Base-by-base conservation (phyloP, 2,113 vertebrate species). In the Calyptomena viridis region DNA sequence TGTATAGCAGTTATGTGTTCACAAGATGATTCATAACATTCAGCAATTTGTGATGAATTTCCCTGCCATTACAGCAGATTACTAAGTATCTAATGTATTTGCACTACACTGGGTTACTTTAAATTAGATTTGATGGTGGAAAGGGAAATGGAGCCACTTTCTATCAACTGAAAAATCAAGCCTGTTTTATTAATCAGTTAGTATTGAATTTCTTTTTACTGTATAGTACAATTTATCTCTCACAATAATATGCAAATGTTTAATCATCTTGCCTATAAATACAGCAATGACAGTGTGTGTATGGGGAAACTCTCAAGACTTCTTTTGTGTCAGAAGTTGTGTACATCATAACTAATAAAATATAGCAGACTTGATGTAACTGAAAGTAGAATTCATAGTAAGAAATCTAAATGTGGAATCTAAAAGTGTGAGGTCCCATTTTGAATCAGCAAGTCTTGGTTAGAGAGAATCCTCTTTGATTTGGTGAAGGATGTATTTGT, bases 41-140 rank as follows among this genome's bases (percentile, higher is more conserved):
- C 88, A 95, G 89, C 93, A 83, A 95, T 91, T 94, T 95, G 75
- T 80, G 79, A 94, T 92, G 93, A 81, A 62, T 91, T 93, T 93
- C 89, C 79, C 84, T 89, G 86, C 77, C 75, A 75, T 92, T 97
- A 88, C 63, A 94, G 77, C 52, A 91, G 93, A 92, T 85, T 95
- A 90, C 60, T 33, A 52, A 92, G 75, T 77, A 91, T 94, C 83
- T 90, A 40, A 59, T 86, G 77, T 90, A 76, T 95, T 87, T 95
- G 90, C 85, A 59, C 68, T 89, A 71, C 63, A 71, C 22, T 83
- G 69, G 44, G 64, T 76, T 93, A 63, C 50, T 94, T 87, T 78
- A 86, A 94, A 96, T 94, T 96, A 84, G 83, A 94, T 95, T 87
- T 92, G 92, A 79, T 87, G 67, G 76, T 87, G 88, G 58, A 84